Evolutionary conservation across 2,113 vertebrate species (phyloP), one percentile per base, ranked within the genome.

Genomic region (Morone chrysops): DNA sequence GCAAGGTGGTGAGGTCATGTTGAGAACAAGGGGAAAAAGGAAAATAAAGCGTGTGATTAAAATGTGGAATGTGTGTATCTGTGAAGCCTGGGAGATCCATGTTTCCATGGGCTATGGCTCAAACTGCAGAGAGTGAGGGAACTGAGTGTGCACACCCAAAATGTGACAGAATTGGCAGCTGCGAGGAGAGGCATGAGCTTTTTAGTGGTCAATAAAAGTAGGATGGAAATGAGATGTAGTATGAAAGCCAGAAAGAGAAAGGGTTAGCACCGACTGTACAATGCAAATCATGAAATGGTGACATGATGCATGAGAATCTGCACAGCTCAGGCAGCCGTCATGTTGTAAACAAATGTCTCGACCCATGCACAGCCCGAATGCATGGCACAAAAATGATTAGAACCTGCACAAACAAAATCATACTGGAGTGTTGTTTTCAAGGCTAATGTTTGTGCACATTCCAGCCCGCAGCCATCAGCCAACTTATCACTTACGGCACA

Each of bases 1-100:
- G 72, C 47, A 75, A 82, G 80, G 83, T 66, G 90, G 74, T 95
- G 91, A 92, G 90, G 79, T 95, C 93, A 94, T 88, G 70, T 45
- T 72, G 80, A 90, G 78, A 93, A 83, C 41, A 73, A 62, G 79
- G 50, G n/a, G 69, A 0, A 45, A 18, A 66, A 54, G 50, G 60
- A 85, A 86, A 92, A 90, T 56, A 84, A 92, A 84, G 72, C 40
- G 2, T 63, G 80, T 56, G 85, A 89, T 90, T 91, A 86, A 87
- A 81, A 51, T 69, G 72, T 88, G 84, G 85, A 89, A 91, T 90
- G 89, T 75, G 80, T 87, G 43, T 89, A 45, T 92, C 70, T 90
- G 82, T 51, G 69, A 88, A 73, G 63, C 71, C 61, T n/a, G 66
- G 69, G 83, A 86, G 80, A 85, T 70, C 48, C 60, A 12, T 82